Percentiles rank a stretch among this genome's conserved stretches.
phyloP scores from a whole-genome alignment of 2,113 vertebrate genomes.

The Onychorhynchus coronatus region DNA sequence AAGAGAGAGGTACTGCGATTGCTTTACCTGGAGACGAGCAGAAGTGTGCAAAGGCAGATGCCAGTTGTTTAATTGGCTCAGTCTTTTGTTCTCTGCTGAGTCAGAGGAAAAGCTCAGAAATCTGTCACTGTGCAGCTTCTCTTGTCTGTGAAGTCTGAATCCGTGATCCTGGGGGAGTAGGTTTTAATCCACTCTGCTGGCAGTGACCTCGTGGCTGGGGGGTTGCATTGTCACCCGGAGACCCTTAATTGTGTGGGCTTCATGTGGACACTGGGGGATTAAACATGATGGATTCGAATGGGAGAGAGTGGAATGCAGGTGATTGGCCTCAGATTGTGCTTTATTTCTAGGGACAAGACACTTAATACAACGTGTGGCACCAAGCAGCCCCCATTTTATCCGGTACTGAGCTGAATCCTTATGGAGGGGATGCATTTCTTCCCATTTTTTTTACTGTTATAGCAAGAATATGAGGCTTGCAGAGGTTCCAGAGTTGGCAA shows the following conservation, averaged over 20 bases:
- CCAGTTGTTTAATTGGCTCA: neutral
- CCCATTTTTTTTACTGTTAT: neutral
- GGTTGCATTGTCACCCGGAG: neutral
- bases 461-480: neutral
- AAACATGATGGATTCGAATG: rapidly evolving
- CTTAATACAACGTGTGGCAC: neutral
- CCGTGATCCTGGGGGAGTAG: neutral
- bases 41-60: neutral
- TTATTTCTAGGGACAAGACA: neutral
- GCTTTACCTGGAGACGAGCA: neutral
- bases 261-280: neutral
- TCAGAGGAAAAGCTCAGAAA: constrained; percentile 11
- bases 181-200: neutral
- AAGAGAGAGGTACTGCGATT: neutral
- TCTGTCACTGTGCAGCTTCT: neutral
- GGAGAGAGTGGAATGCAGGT: neutral
- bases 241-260: neutral
- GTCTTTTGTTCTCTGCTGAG: constrained; percentile 23
- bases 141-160: neutral
- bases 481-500: neutral
- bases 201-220: neutral
- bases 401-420: rapidly evolving
- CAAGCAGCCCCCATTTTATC: neutral
- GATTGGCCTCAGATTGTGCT: neutral
- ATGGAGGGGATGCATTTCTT: neutral